These are phyloP conservation scores for Arizona elegans DNA, from an alignment of 2,113 vertebrate species.

Conservation along the genomic window DNA sequence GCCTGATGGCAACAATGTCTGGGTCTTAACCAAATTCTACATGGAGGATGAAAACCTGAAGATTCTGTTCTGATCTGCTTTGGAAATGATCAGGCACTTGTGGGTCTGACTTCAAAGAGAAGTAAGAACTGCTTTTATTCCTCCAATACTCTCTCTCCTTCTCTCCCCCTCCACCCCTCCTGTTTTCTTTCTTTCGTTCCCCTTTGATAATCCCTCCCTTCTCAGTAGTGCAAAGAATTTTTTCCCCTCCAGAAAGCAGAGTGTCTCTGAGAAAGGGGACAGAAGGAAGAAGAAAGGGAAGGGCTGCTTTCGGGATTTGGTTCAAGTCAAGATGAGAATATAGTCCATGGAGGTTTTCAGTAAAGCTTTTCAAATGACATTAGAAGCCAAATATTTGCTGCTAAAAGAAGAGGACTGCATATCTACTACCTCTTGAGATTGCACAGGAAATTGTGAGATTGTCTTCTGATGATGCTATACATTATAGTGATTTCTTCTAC, in stretches of 20 bases:
- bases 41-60: conserved; percentile 37
- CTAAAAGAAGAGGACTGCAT: conserved; percentile 40
- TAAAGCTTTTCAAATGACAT: not conserved
- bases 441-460: conserved; percentile 21
- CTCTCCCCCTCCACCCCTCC: conserved; percentile 28
- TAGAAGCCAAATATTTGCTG: not conserved
- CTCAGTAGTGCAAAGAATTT: conserved; percentile 43
- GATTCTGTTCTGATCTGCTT: conserved; percentile 53
- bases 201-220: conserved; percentile 44
- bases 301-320: conserved; percentile 17
- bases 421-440: conserved; percentile 53
- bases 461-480: not conserved
- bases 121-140: conserved; percentile 21
- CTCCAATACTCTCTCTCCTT: conserved; percentile 34
- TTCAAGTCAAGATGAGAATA: conserved; percentile 32
- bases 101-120: conserved; percentile 25
- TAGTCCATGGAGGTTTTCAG: not conserved
- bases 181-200: conserved; percentile 18
- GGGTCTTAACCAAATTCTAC: conserved; percentile 5
- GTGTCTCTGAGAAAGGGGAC: conserved; percentile 38
- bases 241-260: conserved; percentile 27
- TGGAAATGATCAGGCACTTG: conserved; percentile 42
- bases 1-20: conserved; percentile 2
- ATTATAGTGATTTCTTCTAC: not conserved
- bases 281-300: conserved; percentile 25